phyloP scores from a whole-genome alignment of 2,888 invertebrate genomes.

The Microplitis deprimator region DNA sequence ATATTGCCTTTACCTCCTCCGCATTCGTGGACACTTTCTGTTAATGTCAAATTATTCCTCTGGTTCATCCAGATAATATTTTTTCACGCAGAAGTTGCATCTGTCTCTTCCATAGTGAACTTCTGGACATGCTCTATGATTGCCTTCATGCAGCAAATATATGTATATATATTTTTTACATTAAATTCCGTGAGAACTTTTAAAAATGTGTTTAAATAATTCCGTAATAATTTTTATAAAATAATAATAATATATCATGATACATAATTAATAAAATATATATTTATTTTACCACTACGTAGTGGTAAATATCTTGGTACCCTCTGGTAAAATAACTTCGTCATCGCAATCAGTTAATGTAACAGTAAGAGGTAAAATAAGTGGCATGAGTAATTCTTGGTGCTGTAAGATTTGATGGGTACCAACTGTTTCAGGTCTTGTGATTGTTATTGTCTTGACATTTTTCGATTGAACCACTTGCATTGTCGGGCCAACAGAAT shows the following conservation, averaged over 20 bases:
- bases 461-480: constrained; percentile 65
- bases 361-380: constrained; percentile 67
- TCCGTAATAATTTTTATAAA: not conserved
- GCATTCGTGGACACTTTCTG: too few species aligned
- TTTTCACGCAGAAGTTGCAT: too few species aligned
- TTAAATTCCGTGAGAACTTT: not conserved
- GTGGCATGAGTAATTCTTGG: constrained; percentile 68
- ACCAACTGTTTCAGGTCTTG: constrained; percentile 59
- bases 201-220: constrained; percentile 8
- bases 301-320: constrained; percentile 68
- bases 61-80: not conserved
- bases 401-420: constrained; percentile 64
- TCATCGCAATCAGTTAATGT: constrained; percentile 67
- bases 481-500: constrained; percentile 41
- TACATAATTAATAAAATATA: not conserved
- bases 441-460: constrained; percentile 68
- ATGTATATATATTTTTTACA: constrained; percentile 1
- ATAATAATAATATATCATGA: not conserved
- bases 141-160: constrained; percentile 9
- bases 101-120: too few species aligned
- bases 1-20: too few species aligned
- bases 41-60: not conserved
- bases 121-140: not conserved
- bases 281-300: constrained; percentile 54
- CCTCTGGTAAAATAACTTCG: constrained; percentile 68